Base-by-base conservation (phyloP, 2,888 invertebrate genomes). In the Tribolium freemani region DNA sequence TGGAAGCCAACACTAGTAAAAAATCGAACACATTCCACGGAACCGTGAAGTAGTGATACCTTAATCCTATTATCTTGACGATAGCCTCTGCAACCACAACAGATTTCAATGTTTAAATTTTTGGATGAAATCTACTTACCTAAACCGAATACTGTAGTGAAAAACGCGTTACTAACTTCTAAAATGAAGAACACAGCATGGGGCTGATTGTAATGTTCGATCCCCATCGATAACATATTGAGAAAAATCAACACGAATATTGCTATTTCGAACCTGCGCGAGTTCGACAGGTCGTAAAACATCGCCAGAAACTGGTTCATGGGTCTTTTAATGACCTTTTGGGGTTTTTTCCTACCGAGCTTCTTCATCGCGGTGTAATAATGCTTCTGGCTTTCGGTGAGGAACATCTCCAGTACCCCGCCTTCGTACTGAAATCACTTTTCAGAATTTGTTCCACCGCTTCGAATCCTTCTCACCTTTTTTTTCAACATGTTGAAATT, bases 281-380 rank as follows among this genome's bases (percentile, higher is more conserved):
- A 97, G 88, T 97, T 96, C 66, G 97, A 96, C 80, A 98, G 90
- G 88, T 98, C 97, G 88, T 97, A 98, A 88, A 98, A 97, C 93
- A 97, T 95, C 67, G 96, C 96, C 84, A 97, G 92, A 88, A 96
- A 93, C 87, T 94, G 94, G 88, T 96, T 97, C 87, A 96, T 92
- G 81, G 98, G 98, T 87, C 97, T 90, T 88, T 96, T 96, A 86
- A 98, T 97, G 79, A 97, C 97, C 90, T 98, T 98, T 87, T 97
- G 96, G 75, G 98, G 98, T 88, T 98, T 98, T 88, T 97, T 97
- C 83, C 96, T 92, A 79, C 97, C 97, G 79, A 98, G 90, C 88
- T 98, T 98, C 88, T 97, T 97, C 96, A 98, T 96, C 75, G 98
- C 97, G 84, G 97, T 97, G 88, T 98, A 98, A 88, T 98, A 98